Conservation (phyloP, 2,888 invertebrate species). For the Timema podura region DNA sequence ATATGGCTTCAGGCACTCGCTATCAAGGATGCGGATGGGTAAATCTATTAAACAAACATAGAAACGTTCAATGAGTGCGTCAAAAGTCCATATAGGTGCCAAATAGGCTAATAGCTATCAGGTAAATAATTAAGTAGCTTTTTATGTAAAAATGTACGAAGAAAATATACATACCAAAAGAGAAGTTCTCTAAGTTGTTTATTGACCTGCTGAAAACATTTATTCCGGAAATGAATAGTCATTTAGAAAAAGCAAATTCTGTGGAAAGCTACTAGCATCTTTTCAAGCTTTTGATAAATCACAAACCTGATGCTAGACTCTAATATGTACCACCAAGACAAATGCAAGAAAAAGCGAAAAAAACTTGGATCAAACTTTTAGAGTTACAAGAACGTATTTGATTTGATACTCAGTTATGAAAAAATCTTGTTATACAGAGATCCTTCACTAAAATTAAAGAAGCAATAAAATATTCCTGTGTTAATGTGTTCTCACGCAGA, state of each 20-base stretch:
- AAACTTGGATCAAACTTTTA: conserved; percentile 1
- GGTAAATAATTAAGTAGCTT: background rate
- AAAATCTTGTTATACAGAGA: background rate
- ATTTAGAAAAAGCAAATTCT: background rate
- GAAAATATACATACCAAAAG: background rate
- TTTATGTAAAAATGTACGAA: background rate
- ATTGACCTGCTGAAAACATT: background rate
- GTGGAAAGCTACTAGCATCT: background rate
- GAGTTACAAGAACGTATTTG: conserved; percentile 3
- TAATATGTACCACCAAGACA: background rate
- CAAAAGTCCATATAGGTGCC: background rate
- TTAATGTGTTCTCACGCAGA: background rate
- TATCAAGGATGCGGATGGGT: background rate
- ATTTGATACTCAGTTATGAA: conserved; percentile 1
- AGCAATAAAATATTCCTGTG: background rate
- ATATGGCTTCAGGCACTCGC: background rate
- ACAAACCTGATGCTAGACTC: background rate
- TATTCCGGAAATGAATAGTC: background rate
- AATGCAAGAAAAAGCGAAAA: background rate
- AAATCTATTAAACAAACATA: background rate
- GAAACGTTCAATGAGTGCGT: background rate
- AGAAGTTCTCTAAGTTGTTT: background rate
- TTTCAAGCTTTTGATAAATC: background rate
- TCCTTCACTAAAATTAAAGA: background rate
- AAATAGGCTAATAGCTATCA: background rate